Conservation (phyloP, 2,888 invertebrate species). For the Geophilus truncorum region DNA sequence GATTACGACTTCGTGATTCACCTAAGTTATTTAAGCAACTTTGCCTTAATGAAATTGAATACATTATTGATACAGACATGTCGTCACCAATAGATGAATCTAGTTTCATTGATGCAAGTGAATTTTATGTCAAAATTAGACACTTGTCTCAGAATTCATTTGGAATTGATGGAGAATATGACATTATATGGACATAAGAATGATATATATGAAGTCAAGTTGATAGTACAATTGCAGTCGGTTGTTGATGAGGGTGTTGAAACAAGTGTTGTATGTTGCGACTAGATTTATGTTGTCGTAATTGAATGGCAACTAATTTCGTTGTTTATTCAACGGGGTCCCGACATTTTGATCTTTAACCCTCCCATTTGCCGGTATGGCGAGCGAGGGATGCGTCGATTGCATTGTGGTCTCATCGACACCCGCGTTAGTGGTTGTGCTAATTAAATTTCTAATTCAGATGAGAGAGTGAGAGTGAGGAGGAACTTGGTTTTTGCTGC, state of each 20-base stretch:
- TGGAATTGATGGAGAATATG: too few species aligned
- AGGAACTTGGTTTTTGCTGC: neutral
- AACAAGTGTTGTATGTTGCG: neutral
- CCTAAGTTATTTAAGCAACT: too few species aligned
- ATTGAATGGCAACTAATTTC: neutral
- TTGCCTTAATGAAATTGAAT: too few species aligned
- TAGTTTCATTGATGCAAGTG: too few species aligned
- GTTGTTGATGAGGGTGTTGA: neutral
- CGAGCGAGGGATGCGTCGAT: neutral
- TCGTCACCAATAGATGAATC: too few species aligned
- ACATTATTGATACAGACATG: too few species aligned
- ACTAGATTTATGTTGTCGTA: neutral
- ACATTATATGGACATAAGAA: too few species aligned
- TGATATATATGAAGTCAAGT: too few species aligned
- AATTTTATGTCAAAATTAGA: too few species aligned
- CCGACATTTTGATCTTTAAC: neutral
- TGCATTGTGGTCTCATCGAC: slow-evolving; percentile 3
- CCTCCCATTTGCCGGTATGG: neutral
- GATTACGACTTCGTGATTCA: too few species aligned
- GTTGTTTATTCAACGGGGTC: neutral
- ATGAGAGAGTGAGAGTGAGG: neutral
- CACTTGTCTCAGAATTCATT: too few species aligned
- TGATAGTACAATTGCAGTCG: neutral
- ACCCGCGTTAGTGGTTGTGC: neutral
- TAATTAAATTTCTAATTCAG: slow-evolving; percentile 18